Evolutionary conservation across 2,797 vertebrate species (phyloP).

Genomic region (Microctenopoma steveboyesi): DNA sequence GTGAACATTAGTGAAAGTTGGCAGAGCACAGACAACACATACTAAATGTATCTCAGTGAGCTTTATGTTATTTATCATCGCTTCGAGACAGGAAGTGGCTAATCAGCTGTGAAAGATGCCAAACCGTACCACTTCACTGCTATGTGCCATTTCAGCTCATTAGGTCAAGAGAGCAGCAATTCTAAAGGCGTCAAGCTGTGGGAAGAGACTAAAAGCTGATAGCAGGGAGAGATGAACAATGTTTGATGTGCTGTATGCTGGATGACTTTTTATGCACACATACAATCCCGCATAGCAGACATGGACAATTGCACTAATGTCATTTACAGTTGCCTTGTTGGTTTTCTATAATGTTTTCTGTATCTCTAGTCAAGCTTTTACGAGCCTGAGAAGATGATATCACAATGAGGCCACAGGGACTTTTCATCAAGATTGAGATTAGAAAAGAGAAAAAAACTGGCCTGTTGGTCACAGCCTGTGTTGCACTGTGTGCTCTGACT

Average conservation of each 20-base stretch:
- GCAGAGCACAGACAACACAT: conserved; percentile 64
- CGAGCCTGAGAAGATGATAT: neutral
- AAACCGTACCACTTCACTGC: conserved; percentile 43
- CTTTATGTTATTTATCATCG: conserved; percentile 58
- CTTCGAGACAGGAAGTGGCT: conserved; percentile 43
- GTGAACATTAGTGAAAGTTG: conserved; percentile 57
- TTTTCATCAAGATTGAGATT: neutral
- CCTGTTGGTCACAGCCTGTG: neutral
- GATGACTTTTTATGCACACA: neutral
- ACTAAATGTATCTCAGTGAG: conserved; percentile 42
- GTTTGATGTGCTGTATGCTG: neutral
- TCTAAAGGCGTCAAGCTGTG: conserved; percentile 9
- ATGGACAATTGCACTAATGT: neutral
- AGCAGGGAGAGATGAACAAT: neutral
- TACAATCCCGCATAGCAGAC: neutral
- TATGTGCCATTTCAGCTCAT: conserved; percentile 6
- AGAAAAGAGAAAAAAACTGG: neutral
- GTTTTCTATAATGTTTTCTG: neutral
- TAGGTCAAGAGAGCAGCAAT: conserved; percentile 5
- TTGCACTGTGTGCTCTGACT: too few relatives aligned
- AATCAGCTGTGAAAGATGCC: conserved; percentile 62
- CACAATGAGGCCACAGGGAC: neutral
- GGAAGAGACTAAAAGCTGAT: conserved; percentile 1
- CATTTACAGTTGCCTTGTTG: neutral
- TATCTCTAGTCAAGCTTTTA: neutral